Conservation (phyloP, 2,797 vertebrate species). For the Myiothlypis coronata region DNA sequence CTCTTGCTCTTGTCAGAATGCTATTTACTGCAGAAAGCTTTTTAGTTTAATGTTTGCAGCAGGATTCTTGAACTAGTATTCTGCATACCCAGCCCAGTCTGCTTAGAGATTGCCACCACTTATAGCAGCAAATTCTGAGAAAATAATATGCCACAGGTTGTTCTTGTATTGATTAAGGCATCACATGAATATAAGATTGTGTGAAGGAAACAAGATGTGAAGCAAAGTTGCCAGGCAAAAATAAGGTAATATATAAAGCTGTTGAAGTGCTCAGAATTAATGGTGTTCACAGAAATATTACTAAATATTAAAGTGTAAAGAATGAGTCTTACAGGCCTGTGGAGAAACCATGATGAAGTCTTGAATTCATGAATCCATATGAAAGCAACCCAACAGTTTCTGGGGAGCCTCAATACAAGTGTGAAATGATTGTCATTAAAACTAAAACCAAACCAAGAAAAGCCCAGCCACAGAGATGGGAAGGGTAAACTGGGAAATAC, state of each 20-base stretch:
- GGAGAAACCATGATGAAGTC: not conserved
- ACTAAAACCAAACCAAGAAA: not conserved
- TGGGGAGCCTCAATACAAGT: not conserved
- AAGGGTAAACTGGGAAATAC: not conserved
- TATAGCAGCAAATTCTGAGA: not conserved
- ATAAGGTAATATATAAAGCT: not conserved
- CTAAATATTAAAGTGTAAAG: not conserved
- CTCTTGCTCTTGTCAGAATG: not conserved
- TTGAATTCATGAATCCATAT: not conserved
- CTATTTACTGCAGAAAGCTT: not conserved
- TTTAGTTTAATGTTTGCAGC: not conserved
- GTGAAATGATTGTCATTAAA: not conserved
- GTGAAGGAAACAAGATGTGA: not conserved
- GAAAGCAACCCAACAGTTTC: not conserved
- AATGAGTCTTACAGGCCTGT: not conserved
- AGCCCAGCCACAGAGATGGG: accelerated
- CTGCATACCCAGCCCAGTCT: not conserved
- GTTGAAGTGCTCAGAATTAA: not conserved
- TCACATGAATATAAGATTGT: not conserved
- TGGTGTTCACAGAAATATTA: not conserved
- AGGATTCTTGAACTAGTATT: not conserved
- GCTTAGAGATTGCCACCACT: not conserved
- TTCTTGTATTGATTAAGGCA: not conserved
- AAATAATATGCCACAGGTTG: not conserved
- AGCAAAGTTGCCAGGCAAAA: not conserved